Conservation (phyloP, 2,797 vertebrate species). For the Galago senegalensis region DNA sequence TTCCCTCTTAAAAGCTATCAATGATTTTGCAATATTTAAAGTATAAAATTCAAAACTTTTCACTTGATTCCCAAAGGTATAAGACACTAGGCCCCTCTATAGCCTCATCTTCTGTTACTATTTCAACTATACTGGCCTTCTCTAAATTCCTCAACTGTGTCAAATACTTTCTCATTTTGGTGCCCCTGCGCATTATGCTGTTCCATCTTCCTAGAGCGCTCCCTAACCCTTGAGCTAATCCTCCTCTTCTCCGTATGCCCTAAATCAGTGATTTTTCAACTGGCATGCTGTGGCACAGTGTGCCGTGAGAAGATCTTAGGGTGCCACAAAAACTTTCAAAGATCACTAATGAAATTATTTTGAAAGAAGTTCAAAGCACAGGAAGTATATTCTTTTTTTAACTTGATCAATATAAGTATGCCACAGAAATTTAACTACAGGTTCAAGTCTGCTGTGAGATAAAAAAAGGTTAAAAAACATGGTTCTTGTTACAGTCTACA, state of each 20-base stretch:
- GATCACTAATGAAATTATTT: too few species aligned
- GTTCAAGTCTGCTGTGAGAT: too few species aligned
- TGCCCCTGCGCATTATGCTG: neutral
- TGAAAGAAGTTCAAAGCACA: too few species aligned
- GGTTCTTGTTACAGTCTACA: neutral
- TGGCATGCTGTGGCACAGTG: too few species aligned
- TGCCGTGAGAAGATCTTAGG: too few species aligned
- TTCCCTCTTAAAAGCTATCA: neutral
- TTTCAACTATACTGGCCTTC: neutral
- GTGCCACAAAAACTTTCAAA: too few species aligned
- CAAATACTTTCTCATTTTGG: neutral
- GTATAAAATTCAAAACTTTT: slow-evolving; percentile 1
- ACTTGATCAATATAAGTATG: too few species aligned
- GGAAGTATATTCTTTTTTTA: too few species aligned
- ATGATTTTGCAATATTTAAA: neutral
- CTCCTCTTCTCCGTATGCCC: neutral
- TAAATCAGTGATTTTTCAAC: neutral
- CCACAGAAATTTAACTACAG: too few species aligned
- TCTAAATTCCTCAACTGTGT: neutral
- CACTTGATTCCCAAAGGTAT: neutral
- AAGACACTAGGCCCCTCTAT: neutral
- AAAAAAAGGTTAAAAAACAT: too few species aligned
- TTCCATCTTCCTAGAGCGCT: neutral
- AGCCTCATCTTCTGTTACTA: neutral
- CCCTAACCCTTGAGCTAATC: neutral